phyloP scores from a whole-genome alignment of 2,888 invertebrate species.

The Protophormia terraenovae region DNA sequence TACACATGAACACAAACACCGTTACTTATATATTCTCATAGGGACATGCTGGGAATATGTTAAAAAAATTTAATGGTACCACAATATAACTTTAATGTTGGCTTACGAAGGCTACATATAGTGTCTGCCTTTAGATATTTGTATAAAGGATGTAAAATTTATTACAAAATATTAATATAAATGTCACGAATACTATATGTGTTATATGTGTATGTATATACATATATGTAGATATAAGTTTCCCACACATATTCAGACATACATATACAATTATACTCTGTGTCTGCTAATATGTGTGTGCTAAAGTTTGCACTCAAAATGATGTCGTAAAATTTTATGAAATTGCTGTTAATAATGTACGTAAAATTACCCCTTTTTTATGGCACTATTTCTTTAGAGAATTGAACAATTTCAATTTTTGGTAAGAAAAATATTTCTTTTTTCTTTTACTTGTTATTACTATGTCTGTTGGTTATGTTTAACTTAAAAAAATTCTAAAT shows the following conservation, averaged over 20 bases:
- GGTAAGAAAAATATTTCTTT: background rate
- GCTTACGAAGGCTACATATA: background rate
- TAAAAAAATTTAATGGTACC: background rate
- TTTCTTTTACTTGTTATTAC: background rate
- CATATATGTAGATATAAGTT: no score
- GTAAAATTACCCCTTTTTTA: slow-evolving; percentile 24
- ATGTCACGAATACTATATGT: background rate
- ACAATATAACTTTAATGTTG: background rate
- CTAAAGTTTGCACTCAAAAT: background rate
- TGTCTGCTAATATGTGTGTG: background rate
- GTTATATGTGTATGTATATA: no score
- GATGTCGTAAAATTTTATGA: slow-evolving; percentile 52
- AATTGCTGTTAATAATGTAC: slow-evolving; percentile 40
- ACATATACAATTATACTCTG: background rate
- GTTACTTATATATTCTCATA: background rate
- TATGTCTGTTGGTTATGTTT: background rate
- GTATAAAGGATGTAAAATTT: background rate
- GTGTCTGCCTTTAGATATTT: background rate
- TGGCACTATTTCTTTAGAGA: background rate
- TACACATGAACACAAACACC: background rate
- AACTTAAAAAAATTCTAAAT: slow-evolving; percentile 10
- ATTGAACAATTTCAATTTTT: background rate
- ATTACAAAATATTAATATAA: slow-evolving; percentile 8
- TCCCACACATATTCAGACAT: background rate
- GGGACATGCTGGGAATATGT: background rate